Evolutionary conservation across 2,888 invertebrate genomes (phyloP).

Genomic region (Agrochola litura): DNA sequence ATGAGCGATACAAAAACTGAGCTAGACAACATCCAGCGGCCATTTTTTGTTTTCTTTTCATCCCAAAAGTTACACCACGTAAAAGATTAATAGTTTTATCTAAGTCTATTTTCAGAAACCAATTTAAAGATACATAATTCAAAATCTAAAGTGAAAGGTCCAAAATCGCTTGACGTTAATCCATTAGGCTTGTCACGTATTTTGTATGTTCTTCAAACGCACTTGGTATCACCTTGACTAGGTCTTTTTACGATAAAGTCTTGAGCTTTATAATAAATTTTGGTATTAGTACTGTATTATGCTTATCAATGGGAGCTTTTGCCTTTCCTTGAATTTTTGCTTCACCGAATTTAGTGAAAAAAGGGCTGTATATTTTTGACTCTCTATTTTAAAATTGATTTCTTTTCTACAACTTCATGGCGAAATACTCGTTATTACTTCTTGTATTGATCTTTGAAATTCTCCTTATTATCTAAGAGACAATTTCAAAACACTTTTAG

Average conservation of each 20-base stretch:
- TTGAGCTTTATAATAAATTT: slow-evolving; percentile 38
- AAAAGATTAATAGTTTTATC: slow-evolving; percentile 41
- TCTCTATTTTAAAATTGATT: neutral
- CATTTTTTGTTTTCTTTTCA: slow-evolving; percentile 21
- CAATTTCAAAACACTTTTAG: neutral
- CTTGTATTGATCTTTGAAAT: neutral
- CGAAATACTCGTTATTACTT: neutral
- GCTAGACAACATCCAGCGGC: slow-evolving; percentile 19
- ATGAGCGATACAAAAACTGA: slow-evolving; percentile 14
- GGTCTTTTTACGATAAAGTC: slow-evolving; percentile 28
- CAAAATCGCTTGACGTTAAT: slow-evolving; percentile 36
- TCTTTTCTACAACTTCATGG: neutral
- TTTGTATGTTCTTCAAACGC: slow-evolving; percentile 23
- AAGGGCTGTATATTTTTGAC: neutral
- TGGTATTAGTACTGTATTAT: slow-evolving; percentile 28
- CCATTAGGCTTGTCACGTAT: slow-evolving; percentile 34
- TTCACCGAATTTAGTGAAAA: slow-evolving; percentile 7
- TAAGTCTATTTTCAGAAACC: slow-evolving; percentile 34
- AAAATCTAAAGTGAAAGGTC: slow-evolving; percentile 35
- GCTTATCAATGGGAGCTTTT: slow-evolving; percentile 24
- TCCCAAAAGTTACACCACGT: slow-evolving; percentile 23
- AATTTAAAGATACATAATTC: slow-evolving; percentile 49
- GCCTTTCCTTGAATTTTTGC: slow-evolving; percentile 6
- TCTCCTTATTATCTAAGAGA: too few species aligned
- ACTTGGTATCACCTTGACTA: slow-evolving; percentile 40